These are phyloP conservation scores for Tamias sibiricus DNA, from an alignment of 2,113 vertebrate species.

Conservation along the genomic window DNA sequence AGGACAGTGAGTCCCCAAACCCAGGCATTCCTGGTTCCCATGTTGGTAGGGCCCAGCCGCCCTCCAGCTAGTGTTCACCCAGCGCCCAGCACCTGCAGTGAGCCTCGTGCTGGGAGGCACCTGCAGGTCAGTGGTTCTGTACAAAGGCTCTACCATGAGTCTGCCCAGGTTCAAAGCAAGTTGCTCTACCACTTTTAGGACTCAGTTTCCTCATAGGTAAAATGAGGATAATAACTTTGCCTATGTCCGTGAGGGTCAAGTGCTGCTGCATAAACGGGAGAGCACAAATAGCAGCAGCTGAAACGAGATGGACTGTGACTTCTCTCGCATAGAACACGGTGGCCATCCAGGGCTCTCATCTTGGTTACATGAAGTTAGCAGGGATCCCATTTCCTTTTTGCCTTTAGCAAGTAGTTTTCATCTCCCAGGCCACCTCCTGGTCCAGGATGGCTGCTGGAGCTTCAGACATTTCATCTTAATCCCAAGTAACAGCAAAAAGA, in stretches of 20 bases:
- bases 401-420: not conserved
- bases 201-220: not conserved
- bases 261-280: not conserved
- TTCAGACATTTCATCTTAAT: not conserved
- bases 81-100: not conserved
- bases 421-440: not conserved
- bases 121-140: not conserved
- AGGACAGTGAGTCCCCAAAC: constrained; percentile 21
- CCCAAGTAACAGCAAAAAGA: not conserved
- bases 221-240: not conserved
- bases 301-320: not conserved
- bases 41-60: not conserved
- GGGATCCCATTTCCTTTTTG: not conserved
- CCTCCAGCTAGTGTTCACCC: not conserved
- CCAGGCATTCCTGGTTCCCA: constrained; percentile 1
- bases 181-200: not conserved
- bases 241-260: not conserved
- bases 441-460: not conserved
- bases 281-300: not conserved
- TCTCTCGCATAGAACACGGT: not conserved
- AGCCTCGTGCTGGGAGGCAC: not conserved
- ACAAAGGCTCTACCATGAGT: not conserved
- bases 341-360: not conserved
- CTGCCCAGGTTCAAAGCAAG: not conserved
- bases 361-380: not conserved